Conservation (phyloP, 2,797 vertebrate species). For the Enteromius afrohamiltoni region DNA sequence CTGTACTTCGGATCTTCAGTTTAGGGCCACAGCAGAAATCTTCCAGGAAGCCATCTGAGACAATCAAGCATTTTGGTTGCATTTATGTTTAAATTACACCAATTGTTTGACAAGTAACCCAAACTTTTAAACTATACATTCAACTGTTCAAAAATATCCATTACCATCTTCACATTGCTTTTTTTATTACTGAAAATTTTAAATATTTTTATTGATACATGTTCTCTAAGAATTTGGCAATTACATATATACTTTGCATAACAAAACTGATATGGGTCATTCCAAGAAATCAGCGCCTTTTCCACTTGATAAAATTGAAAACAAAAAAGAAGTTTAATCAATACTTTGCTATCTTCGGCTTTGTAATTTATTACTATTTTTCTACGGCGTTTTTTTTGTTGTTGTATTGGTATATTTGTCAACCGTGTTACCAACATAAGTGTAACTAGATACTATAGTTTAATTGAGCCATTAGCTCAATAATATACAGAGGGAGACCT, state of each 20-base stretch:
- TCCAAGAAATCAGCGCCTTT: no score
- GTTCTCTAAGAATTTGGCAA: background rate
- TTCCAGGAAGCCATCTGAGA: conserved; percentile 88
- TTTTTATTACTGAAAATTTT: background rate
- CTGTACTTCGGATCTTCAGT: conserved; percentile 68
- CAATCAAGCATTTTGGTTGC: background rate
- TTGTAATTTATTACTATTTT: no score
- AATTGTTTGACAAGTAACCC: background rate
- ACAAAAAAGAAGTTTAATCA: no score
- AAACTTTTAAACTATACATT: background rate
- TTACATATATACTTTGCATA: background rate
- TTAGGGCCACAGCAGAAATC: conserved; percentile 94
- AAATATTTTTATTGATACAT: background rate
- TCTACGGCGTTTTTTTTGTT: no score
- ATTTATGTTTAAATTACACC: background rate
- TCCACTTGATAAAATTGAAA: no score
- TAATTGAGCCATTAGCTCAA: no score
- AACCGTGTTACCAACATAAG: no score
- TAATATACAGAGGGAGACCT: no score
- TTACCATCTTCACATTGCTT: background rate
- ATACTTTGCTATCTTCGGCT: no score
- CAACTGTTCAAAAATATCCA: background rate
- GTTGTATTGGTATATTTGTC: no score
- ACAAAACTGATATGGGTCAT: background rate
- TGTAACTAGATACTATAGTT: no score